Base-by-base conservation (phyloP, 2,797 vertebrate genomes). In the Acestrorhynchus altus region DNA sequence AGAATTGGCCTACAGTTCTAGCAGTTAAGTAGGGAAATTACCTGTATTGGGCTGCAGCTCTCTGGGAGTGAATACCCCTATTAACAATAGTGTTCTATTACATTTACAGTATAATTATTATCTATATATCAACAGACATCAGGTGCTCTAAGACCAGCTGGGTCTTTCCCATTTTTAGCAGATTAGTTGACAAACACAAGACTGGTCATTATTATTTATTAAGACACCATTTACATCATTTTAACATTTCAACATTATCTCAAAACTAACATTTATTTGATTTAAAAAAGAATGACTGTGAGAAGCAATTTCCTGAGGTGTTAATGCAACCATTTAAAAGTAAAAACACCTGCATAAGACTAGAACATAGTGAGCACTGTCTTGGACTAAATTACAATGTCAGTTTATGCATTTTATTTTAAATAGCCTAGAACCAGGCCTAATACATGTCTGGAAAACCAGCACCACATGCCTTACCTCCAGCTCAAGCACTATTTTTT, bases 301-400 rank as follows among this genome's bases (percentile, higher is more conserved):
- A 51, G 6, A 51, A 47, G 73, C 71, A 71, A 83, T 88, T 92
- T 90, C 90, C 91, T 92, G 91, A 91, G 90, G 88, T 88, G 86
- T 89, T 75, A 86, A 87, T 74, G 70, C 69, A 87, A 59, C 63
- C 54, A 51, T 20, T 40, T n/a, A 68, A 74, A 57, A 74, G 4
- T 54, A 69, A 28, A 73, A 71, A n/a, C n/a, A 70, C 59, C 44
- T 65, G 44, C 46, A 49, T 40, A 57, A 10, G 26, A 59, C 8
- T n/a, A 69, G 18, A 35, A 47, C 26, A 40, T 51, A 46, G 65
- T 1, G 67, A 54, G 39, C 10, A 10, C 35, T 26, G 26, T 22
- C 42, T 22, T 67, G 1, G 18, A n/a, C 40, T 47, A 56, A 75
- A 35, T 22, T 22, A 46, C n/a, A 54, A 1, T 6, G 24, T 68